A percentile compares a stretch with the other conserved stretches of the same genome.
Evolutionary conservation across 2,113 vertebrate genomes (phyloP).

Genomic region (Drymodes brunneopygia): DNA sequence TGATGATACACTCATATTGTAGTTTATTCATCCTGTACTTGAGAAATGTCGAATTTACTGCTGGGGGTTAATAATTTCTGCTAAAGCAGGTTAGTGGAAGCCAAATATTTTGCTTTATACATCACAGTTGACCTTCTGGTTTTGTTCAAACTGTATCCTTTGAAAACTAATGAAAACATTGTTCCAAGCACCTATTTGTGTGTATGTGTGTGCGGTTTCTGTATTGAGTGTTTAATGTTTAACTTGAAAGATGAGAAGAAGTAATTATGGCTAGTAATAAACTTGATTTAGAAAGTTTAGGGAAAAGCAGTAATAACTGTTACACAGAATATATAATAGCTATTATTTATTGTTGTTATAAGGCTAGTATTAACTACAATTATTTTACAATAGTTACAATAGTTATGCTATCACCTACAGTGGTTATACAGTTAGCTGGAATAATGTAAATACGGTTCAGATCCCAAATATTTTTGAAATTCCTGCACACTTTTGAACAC

Average conservation of each 20-base stretch:
- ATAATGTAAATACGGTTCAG: not conserved
- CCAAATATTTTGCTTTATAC: not conserved
- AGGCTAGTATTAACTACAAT: not conserved
- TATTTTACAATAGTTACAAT: not conserved
- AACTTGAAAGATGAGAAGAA: not conserved
- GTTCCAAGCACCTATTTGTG: not conserved
- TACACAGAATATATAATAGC: not conserved
- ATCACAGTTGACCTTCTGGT: not conserved
- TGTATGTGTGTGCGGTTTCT: not conserved
- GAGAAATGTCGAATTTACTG: not conserved
- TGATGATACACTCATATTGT: too few relatives aligned
- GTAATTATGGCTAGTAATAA: not conserved
- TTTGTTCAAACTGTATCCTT: not conserved
- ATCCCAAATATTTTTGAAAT: not conserved
- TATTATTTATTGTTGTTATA: not conserved
- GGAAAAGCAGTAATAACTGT: not conserved
- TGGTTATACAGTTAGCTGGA: not conserved
- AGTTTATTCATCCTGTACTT: not conserved
- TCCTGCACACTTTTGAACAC: not conserved
- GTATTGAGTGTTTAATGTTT: not conserved
- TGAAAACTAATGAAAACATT: not conserved
- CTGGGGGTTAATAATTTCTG: not conserved
- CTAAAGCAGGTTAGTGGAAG: not conserved
- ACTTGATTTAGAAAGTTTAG: not conserved
- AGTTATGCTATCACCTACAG: not conserved